These are phyloP conservation scores for Azorinus chamasolen DNA, from an alignment of 2,888 invertebrate species.

Conservation along the genomic window DNA sequence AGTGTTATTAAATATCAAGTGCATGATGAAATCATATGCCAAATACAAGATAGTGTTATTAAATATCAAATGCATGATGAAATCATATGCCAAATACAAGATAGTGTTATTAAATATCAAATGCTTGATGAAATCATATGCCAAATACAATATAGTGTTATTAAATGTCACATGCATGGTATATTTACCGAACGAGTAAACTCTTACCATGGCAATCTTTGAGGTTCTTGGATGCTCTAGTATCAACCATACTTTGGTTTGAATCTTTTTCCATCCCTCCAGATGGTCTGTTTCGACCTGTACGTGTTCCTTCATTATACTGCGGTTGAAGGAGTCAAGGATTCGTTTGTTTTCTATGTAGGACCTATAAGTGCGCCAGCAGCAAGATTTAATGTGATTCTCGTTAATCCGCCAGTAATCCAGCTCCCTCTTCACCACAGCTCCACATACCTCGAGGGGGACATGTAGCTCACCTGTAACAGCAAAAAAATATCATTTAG, in stretches of 20 bases:
- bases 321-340: constrained; percentile 82
- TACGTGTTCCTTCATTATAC: constrained; percentile 79
- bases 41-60: too few species aligned
- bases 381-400: constrained; percentile 84
- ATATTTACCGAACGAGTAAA: too few species aligned
- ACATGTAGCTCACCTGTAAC: constrained; percentile 85
- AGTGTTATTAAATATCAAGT: too few species aligned
- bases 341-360: constrained; percentile 84
- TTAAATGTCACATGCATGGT: too few species aligned
- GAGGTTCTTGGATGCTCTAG: constrained; percentile 85
- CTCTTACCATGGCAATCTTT: constrained; percentile 83
- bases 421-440: constrained; percentile 85
- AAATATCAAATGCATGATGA: too few species aligned
- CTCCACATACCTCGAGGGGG: constrained; percentile 85
- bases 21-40: too few species aligned
- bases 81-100: too few species aligned
- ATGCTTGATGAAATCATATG: too few species aligned
- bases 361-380: constrained; percentile 84
- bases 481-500: too few species aligned
- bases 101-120: too few species aligned
- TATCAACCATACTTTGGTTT: constrained; percentile 83
- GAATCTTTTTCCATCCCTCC: constrained; percentile 81
- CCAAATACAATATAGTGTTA: too few species aligned
- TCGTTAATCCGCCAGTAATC: constrained; percentile 86
- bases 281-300: constrained; percentile 74